phyloP scores from a whole-genome alignment of 2,888 invertebrate genomes.

The Drosophila fungiperda region DNA sequence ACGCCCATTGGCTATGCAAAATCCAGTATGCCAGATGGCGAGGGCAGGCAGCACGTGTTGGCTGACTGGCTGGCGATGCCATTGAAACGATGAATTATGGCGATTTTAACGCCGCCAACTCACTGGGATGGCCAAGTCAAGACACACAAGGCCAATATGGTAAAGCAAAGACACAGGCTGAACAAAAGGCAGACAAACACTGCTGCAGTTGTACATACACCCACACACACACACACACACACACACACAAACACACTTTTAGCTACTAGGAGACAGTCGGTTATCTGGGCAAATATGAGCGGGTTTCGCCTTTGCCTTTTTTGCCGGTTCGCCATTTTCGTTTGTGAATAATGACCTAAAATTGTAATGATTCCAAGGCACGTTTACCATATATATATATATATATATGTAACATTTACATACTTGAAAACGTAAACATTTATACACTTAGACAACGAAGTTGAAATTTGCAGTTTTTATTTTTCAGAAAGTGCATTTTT shows the following conservation, averaged over 20 bases:
- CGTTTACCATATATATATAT: conserved; percentile 70
- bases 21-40: conserved; percentile 20
- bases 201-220: conserved; percentile 30
- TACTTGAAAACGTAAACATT: conserved; percentile 4
- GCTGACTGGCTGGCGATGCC: conserved; percentile 39
- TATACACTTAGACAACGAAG: neutral
- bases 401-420: conserved; percentile 59
- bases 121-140: conserved; percentile 30
- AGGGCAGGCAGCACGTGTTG: conserved; percentile 45
- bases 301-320: conserved; percentile 56
- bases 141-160: conserved; percentile 1
- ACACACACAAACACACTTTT: neutral
- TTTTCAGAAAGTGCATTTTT: neutral
- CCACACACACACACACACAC: conserved; percentile 7
- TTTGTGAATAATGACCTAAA: conserved; percentile 79
- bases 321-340: conserved; percentile 67
- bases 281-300: conserved; percentile 42
- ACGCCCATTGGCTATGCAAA: conserved; percentile 55
- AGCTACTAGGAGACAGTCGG: conserved; percentile 40
- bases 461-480: neutral
- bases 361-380: conserved; percentile 79
- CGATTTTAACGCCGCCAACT: conserved; percentile 76
- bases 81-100: conserved; percentile 79
- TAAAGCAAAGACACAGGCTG: conserved; percentile 45
- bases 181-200: conserved; percentile 46